These are phyloP conservation scores for Agonum fuliginosum DNA, from an alignment of 2,888 invertebrate species.

Conservation along the genomic window DNA sequence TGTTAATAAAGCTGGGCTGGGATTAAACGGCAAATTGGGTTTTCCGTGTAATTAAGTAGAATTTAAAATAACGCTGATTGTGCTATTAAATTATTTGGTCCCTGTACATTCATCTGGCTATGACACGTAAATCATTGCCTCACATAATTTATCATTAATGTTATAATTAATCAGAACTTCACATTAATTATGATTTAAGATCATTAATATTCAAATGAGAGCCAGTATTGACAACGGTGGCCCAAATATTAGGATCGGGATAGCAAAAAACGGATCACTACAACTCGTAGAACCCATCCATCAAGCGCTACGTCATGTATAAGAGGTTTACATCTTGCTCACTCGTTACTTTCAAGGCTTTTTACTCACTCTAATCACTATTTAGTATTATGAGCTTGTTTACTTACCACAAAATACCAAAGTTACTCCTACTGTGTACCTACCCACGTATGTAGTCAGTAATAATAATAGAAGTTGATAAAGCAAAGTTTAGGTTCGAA, in stretches of 20 bases:
- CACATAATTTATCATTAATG: slow-evolving; percentile 57
- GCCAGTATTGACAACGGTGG: slow-evolving; percentile 41
- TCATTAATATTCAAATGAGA: slow-evolving; percentile 58
- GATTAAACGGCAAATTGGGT: slow-evolving; percentile 44
- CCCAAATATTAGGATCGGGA: slow-evolving; percentile 26
- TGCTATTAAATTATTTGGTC: slow-evolving; percentile 47
- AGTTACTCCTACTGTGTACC: too few species aligned
- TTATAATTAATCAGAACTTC: slow-evolving; percentile 56
- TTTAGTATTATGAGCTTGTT: background rate
- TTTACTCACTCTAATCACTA: background rate
- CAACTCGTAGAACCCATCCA: slow-evolving; percentile 27
- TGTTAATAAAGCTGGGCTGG: slow-evolving; percentile 30
- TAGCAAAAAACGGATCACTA: slow-evolving; percentile 42
- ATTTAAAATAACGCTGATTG: slow-evolving; percentile 49
- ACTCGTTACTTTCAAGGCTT: slow-evolving; percentile 1
- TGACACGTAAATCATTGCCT: slow-evolving; percentile 50
- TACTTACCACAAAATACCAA: background rate
- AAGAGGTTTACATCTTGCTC: slow-evolving; percentile 29
- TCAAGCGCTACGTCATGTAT: slow-evolving; percentile 21
- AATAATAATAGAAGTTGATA: too few species aligned
- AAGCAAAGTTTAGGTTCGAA: too few species aligned
- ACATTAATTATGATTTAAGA: slow-evolving; percentile 58
- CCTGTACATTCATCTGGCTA: slow-evolving; percentile 31
- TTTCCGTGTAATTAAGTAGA: slow-evolving; percentile 47
- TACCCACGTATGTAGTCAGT: too few species aligned